phyloP scores from a whole-genome alignment of 1,140 invertebrate genomes.

The Ditylenchus dipsaci region DNA sequence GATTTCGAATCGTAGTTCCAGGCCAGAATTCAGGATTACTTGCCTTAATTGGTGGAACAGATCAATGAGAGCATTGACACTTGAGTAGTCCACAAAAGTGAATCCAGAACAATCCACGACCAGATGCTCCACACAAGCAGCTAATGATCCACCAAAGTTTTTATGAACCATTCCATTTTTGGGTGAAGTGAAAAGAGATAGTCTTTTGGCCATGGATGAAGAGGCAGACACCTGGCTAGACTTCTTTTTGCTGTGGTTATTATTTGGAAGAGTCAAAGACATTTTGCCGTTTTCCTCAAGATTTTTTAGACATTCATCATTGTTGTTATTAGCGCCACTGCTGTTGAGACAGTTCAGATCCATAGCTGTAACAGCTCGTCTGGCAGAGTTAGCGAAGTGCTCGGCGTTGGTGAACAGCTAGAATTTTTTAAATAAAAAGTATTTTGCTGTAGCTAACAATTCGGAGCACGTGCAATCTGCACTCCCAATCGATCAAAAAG shows the following conservation, averaged over 20 bases:
- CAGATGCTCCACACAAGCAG: conserved; percentile 35
- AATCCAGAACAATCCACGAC: conserved; percentile 51
- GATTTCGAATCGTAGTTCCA: too few species aligned
- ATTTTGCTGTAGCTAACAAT: too few species aligned
- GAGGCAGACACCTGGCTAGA: conserved; percentile 2
- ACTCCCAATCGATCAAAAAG: too few species aligned
- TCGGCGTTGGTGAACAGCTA: conserved; percentile 49
- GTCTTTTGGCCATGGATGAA: background rate
- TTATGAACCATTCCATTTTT: conserved; percentile 2
- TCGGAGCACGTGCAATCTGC: too few species aligned
- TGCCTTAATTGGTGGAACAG: background rate
- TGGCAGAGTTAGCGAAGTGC: conserved; percentile 41
- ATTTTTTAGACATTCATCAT: background rate
- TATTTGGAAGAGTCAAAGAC: background rate
- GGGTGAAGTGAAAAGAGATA: background rate
- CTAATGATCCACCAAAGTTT: background rate
- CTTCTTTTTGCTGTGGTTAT: background rate
- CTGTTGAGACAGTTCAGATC: background rate
- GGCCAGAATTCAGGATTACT: too few species aligned
- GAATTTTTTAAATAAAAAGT: conserved; percentile 17
- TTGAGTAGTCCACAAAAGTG: conserved; percentile 51
- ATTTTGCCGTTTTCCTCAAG: background rate
- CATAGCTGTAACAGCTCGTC: conserved; percentile 21
- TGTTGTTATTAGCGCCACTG: background rate
- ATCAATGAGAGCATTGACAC: conserved; percentile 32